Base-by-base conservation (phyloP, 92 coral and sea anemone species). In the Epizoanthus rinbou region DNA sequence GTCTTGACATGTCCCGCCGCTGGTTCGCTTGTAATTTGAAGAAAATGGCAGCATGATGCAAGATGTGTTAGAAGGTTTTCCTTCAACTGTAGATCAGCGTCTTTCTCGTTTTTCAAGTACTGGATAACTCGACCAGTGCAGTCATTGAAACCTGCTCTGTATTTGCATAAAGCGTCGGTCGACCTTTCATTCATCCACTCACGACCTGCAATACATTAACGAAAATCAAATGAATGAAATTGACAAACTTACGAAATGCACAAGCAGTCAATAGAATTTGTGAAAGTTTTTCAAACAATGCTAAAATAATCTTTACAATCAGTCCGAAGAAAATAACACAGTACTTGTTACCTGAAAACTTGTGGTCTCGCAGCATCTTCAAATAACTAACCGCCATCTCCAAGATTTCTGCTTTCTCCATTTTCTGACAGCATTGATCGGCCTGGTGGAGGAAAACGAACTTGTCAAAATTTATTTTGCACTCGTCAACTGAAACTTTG, bases 351-450 rank as follows among this genome's bases (percentile, higher is more conserved):
- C 92, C 92, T 69, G 90, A 58, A 22, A 52, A 43, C 84, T 90
- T 92, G 57, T 89, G 93, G 75, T 81, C 85, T 54, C 90, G 90
- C 25, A 86, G 85, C 81, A 91, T 87, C 80, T 97, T 97, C 25
- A 97, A 89, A 81, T 93, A 97, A 78, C 92, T 97, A 3, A 97
- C 99, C 1, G 99, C 91, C 81, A 97, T 86, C 80, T 97, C 99
- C 57, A 97, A 79, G 69, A 97, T 94, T 75, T 97, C 99, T 17
- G 99, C 99, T 81, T 97, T 97, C 68, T 97, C 99, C 99, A 97
- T 97, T 84, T 94, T 97, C 74, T 97, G 95, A 65, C 88, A 87
- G 59, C 80, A 86, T 63, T 91, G 92, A 68, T 93, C 98, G 56
- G 93, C 91, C 91, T 93, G 87, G 10, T 78, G 75, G 39, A 18